Evolutionary conservation across 2,888 invertebrate genomes (phyloP), one percentile per base, ranked within the genome.

Genomic region (Caenorhabditis sp.): DNA sequence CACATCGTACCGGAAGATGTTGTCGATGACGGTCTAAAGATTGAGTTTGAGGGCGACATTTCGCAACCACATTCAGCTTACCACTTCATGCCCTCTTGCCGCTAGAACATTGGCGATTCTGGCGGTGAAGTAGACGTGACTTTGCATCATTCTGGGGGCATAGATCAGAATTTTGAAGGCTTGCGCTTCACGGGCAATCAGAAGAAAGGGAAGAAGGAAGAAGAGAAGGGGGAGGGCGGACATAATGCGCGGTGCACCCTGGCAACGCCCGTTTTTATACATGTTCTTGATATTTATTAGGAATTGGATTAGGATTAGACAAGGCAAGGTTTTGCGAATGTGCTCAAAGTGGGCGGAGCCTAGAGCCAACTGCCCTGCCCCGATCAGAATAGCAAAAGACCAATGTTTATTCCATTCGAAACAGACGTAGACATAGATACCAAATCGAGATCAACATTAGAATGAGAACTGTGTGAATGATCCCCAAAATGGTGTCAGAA

Each of bases 41-140:
- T 9, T 56, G 37, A 81, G 68, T n/a, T n/a, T n/a, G n/a, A n/a
- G n/a, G n/a, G n/a, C n/a, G n/a, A 32, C 0, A 18, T 32, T 32
- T 24, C 15, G 24, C 26, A 50, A 18, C 8, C 20, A 28, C 53
- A 0, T 24, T 51, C 22, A 56, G 28, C 47, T 20, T 24, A 84
- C 82, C 65, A 87, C 83, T 72, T 84, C 70, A 60, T 87, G 84
- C 11, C 84, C 84, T n/a, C 74, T 71, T 26, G 74, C 80, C 11
- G 80, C 84, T 8, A 87, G 61, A 18, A 82, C 60, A 72, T 87
- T 85, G 1, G 84, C 84, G 13, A 87, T 64, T 44, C 76, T 74
- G 1, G 84, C 85, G 65, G 84, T 83, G 47, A 82, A 87, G 40
- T 81, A 82, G 13, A 83, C 85, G 61, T 87, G 87, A 40, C 85